Evolutionary conservation across 2,888 invertebrate genomes (phyloP).

Genomic region (Synanthedon formicaeformis): DNA sequence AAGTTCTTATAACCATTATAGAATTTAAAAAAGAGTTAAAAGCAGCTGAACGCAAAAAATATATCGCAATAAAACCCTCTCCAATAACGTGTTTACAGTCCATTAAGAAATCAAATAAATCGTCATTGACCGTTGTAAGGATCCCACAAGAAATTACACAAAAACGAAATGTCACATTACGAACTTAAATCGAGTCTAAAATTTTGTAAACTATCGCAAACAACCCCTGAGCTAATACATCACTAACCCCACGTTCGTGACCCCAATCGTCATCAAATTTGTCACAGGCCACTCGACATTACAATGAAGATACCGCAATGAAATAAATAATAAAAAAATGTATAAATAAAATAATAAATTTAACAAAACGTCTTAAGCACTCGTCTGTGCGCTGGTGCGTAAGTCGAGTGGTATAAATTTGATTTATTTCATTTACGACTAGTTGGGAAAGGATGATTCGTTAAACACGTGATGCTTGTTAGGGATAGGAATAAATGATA

Average conservation of each 20-base stretch:
- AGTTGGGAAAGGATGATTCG: constrained; percentile 53
- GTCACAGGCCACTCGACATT: constrained; percentile 64
- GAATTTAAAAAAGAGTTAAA: neutral
- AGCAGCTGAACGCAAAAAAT: neutral
- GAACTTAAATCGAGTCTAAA: constrained; percentile 60
- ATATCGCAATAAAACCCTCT: neutral
- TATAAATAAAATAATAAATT: constrained; percentile 69
- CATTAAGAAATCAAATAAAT: constrained; percentile 39
- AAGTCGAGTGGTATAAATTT: constrained; percentile 60
- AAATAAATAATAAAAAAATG: constrained; percentile 51
- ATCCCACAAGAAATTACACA: constrained; percentile 46
- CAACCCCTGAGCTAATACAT: constrained; percentile 51
- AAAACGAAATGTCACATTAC: constrained; percentile 51
- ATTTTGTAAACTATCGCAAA: constrained; percentile 60
- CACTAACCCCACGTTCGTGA: constrained; percentile 51
- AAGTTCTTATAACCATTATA: neutral
- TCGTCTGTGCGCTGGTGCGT: constrained; percentile 53
- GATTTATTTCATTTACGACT: constrained; percentile 56
- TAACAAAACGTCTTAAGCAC: constrained; percentile 71
- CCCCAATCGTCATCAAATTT: constrained; percentile 68
- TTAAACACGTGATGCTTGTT: constrained; percentile 35
- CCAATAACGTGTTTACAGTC: constrained; percentile 21
- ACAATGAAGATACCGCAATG: constrained; percentile 57
- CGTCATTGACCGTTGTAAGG: constrained; percentile 24
- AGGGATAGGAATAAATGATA: too few species aligned